A percentile compares a stretch with the other conserved stretches of the same genome.
These are phyloP conservation scores for Gymnobelideus leadbeateri DNA, from an alignment of 2,113 vertebrate species.

Conservation along the genomic window DNA sequence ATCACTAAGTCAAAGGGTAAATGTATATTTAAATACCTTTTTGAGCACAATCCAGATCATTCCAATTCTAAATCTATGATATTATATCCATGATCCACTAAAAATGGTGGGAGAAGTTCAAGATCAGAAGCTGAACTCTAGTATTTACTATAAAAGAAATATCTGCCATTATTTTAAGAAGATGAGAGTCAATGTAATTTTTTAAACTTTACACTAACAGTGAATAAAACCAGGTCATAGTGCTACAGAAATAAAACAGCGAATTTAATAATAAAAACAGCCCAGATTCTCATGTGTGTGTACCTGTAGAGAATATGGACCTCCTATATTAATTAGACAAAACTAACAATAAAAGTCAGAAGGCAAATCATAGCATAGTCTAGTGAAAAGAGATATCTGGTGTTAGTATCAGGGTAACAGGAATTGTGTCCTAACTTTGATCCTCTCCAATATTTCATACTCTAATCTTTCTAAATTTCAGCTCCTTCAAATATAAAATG, in stretches of 20 bases:
- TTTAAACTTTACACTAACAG: not conserved
- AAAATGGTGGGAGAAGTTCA: not conserved
- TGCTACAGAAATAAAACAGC: not conserved
- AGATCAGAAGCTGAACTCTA: not conserved
- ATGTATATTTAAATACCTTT: not conserved
- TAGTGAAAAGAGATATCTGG: not conserved
- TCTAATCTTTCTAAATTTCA: not conserved
- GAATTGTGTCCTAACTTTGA: not conserved
- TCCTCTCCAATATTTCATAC: not conserved
- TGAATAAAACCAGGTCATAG: not conserved
- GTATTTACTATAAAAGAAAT: not conserved
- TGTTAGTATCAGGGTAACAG: not conserved
- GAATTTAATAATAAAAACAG: not conserved
- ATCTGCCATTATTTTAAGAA: not conserved
- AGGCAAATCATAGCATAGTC: not conserved
- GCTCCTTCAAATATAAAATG: too few relatives aligned
- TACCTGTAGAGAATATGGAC: not conserved
- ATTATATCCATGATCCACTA: not conserved
- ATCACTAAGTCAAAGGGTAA: not conserved
- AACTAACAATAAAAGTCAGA: not conserved
- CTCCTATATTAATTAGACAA: not conserved
- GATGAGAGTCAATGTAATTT: not conserved
- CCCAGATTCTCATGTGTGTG: not conserved
- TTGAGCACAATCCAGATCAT: not conserved
- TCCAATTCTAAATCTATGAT: not conserved